A percentile compares a stretch with the other conserved stretches of the same genome.
Evolutionary conservation across 2,888 invertebrate genomes (phyloP).

Genomic region (Chymomyza procnemis): DNA sequence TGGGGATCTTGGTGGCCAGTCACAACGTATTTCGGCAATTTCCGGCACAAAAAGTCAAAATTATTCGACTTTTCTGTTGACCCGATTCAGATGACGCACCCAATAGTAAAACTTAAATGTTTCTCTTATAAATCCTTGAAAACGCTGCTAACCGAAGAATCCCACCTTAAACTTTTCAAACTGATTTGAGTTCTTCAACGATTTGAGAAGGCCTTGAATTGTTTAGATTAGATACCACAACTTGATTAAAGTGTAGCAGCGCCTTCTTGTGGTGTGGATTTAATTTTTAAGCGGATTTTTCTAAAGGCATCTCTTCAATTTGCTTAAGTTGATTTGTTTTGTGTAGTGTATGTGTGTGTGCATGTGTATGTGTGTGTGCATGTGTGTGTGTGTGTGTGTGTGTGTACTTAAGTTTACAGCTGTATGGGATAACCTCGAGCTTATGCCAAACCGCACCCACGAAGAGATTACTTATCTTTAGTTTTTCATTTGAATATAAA

Average conservation of each 20-base stretch:
- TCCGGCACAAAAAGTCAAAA: no score
- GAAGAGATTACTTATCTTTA: slow-evolving; percentile 64
- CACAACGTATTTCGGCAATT: no score
- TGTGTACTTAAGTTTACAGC: slow-evolving; percentile 2
- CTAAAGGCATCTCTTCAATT: background rate
- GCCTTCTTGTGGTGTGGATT: background rate
- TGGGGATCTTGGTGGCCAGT: no score
- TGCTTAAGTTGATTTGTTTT: background rate
- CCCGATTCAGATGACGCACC: no score
- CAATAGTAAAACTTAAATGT: no score
- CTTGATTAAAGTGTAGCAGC: background rate
- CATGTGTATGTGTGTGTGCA: background rate
- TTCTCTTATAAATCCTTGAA: no score
- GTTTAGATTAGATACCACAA: no score
- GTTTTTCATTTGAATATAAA: slow-evolving; percentile 71
- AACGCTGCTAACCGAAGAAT: no score
- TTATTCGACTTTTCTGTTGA: no score
- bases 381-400: slow-evolving; percentile 1
- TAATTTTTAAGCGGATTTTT: background rate
- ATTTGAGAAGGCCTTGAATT: no score
- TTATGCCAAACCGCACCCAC: slow-evolving; percentile 54
- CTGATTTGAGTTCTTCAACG: no score
- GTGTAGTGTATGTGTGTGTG: background rate
- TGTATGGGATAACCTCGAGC: slow-evolving; percentile 13
- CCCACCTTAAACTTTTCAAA: no score